Percentiles rank a stretch among this genome's conserved stretches.
Evolutionary conservation across 2,113 vertebrate genomes (phyloP).

Genomic region (Thalassarche chlororhynchos): DNA sequence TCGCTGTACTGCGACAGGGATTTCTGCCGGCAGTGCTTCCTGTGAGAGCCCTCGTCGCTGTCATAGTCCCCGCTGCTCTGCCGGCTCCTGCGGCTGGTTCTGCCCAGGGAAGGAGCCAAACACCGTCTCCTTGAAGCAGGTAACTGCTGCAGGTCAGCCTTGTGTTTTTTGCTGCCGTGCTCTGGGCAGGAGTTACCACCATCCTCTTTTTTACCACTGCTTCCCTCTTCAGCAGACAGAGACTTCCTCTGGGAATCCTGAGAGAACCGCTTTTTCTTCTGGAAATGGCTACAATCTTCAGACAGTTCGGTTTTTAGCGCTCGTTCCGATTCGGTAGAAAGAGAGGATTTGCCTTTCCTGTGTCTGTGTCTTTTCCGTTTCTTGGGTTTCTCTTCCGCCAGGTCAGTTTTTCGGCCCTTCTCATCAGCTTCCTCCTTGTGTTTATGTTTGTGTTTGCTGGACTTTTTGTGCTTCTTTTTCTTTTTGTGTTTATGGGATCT

Average conservation of each 20-base stretch:
- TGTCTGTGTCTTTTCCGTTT: constrained; percentile 92
- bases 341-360: constrained; percentile 81
- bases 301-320: constrained; percentile 48
- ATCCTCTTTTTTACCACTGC: constrained; percentile 76
- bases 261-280: constrained; percentile 78
- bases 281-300: constrained; percentile 71
- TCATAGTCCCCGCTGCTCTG: constrained; percentile 86
- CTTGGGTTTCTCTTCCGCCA: constrained; percentile 87
- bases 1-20: constrained; percentile 85
- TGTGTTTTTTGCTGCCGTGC: constrained; percentile 67
- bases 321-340: constrained; percentile 42
- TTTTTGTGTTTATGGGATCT: constrained; percentile 95
- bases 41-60: constrained; percentile 83
- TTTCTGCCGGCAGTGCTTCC: constrained; percentile 81
- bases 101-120: constrained; percentile 44
- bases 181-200: constrained; percentile 62
- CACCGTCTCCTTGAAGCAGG: constrained; percentile 65
- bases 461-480: constrained; percentile 96
- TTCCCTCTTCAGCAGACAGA: constrained; percentile 81
- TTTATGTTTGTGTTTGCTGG: constrained; percentile 83
- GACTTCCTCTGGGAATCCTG: constrained; percentile 81
- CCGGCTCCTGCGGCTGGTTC: constrained; percentile 48
- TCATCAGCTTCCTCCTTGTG: constrained; percentile 82
- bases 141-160: constrained; percentile 27
- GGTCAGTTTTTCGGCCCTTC: constrained; percentile 73